Evolutionary conservation across 2,113 vertebrate genomes (phyloP), one percentile per base, ranked within the genome.

Genomic region (Eonycteris spelaea): DNA sequence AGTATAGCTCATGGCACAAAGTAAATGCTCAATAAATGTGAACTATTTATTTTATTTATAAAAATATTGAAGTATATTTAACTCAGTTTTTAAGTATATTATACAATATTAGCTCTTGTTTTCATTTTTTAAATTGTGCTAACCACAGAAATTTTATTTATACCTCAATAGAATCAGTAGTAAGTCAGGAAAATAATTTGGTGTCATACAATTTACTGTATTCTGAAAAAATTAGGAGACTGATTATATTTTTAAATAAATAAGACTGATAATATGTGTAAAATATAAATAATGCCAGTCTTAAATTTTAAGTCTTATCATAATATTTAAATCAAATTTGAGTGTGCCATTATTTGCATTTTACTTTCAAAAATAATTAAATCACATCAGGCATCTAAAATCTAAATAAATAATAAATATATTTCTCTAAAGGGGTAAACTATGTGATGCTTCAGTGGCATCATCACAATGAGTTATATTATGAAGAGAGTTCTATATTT

Each of bases 161-260:
- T 30, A 22, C 43, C 35, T 68, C 73, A 57, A 7, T 21, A 70
- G 51, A 90, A 71, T 88, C 53, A 87, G 24, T 77, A 43, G 59
- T 77, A 53, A 83, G 30, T 51, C 38, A 73, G 40, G 35, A 86
- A 83, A 38, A 15, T 80, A 77, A 77, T 77, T 51, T 77, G 30
- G 30, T 51, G 30, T 77, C 45, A 77, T 51, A 51, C 5, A n/a
- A n/a, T 10, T 55, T 21, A 63, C 14, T 48, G 1, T 71, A 33
- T 19, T 86, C 48, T 90, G 43, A 90, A 61, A 61, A 80, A 40
- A 78, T 65, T 80, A n/a, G 13, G 79, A 33, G 19, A 61, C 30
- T 88, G 43, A 22, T 80, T 91, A 85, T 70, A 77, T 68, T 77
- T 95, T 95, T 65, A 51, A 73, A 73, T 78, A 61, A 94, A 75